A percentile compares a stretch with the other conserved stretches of the same genome.
These are phyloP conservation scores for Myoxocephalus aenaeus DNA, from an alignment of 2,797 vertebrate species.

Conservation along the genomic window DNA sequence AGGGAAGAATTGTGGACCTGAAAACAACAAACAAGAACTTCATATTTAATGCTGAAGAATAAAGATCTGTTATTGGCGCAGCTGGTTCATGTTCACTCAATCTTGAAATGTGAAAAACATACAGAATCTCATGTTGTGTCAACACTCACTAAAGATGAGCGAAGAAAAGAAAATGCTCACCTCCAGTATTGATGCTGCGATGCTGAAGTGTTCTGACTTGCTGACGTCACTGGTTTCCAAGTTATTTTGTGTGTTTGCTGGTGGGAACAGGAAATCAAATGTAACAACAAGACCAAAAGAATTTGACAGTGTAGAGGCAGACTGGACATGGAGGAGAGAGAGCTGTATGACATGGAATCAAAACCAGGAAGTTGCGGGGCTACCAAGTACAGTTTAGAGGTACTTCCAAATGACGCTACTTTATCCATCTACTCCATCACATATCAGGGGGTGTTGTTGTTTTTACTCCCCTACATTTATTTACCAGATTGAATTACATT, in stretches of 20 bases:
- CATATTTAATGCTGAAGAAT: background rate
- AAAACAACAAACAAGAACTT: background rate
- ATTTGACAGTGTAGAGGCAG: too few species aligned
- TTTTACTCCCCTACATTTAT: background rate
- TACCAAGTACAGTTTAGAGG: background rate
- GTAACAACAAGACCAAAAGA: too few species aligned
- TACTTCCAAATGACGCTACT: background rate
- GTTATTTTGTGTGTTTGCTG: constrained; percentile 88
- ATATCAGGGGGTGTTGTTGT: background rate
- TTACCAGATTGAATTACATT: background rate
- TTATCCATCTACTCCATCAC: background rate
- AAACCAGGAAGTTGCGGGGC: background rate
- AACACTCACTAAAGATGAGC: background rate
- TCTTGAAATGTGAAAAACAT: background rate
- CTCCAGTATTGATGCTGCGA: constrained; percentile 86
- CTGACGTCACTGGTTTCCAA: constrained; percentile 90
- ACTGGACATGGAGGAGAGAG: too few species aligned
- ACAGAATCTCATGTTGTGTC: background rate
- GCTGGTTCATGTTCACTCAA: constrained; percentile 8
- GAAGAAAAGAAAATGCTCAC: constrained; percentile 65
- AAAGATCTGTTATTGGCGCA: background rate
- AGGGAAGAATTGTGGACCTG: constrained; percentile 86
- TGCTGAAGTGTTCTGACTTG: constrained; percentile 85
- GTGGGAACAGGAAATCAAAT: constrained; percentile 5
- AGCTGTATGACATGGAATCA: background rate